Evolutionary conservation across 2,113 vertebrate genomes (phyloP).

Genomic region (Stegostoma tigrinum): DNA sequence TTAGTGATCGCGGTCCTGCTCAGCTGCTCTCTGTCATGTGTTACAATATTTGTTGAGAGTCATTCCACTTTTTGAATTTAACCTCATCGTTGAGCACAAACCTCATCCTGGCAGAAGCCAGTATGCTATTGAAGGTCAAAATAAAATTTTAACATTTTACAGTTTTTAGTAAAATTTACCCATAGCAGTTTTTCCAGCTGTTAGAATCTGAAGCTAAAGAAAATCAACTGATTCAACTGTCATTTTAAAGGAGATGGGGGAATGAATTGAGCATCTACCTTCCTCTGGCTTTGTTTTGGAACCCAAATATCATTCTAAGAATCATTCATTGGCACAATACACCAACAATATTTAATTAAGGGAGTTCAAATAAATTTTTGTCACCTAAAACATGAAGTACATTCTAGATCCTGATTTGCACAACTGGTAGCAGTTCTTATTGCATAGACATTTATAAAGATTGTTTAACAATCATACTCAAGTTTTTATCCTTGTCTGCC

Average conservation of each 20-base stretch:
- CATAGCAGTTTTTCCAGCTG: not conserved
- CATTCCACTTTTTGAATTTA: not conserved
- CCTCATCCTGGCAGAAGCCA: not conserved
- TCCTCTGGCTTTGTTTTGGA: not conserved
- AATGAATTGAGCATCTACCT: not conserved
- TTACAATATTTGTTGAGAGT: not conserved
- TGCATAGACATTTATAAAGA: not conserved
- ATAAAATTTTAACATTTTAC: too few species aligned
- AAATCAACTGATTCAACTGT: not conserved
- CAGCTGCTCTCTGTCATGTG: not conserved
- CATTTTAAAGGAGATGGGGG: not conserved
- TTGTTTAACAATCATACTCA: not conserved
- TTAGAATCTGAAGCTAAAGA: not conserved
- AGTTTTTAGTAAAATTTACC: not conserved
- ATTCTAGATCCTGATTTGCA: not conserved
- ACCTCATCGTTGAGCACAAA: not conserved
- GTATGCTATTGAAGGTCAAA: not conserved
- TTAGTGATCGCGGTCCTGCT: not conserved
- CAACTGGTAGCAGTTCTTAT: not conserved
- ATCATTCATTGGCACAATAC: not conserved
- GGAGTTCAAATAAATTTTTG: not conserved
- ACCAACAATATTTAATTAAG: not conserved
- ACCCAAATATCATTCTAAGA: not conserved
- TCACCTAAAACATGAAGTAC: not conserved
- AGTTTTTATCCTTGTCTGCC: not conserved